Conservation (phyloP, 2,797 vertebrate genomes). For the Clarias pachynema region DNA sequence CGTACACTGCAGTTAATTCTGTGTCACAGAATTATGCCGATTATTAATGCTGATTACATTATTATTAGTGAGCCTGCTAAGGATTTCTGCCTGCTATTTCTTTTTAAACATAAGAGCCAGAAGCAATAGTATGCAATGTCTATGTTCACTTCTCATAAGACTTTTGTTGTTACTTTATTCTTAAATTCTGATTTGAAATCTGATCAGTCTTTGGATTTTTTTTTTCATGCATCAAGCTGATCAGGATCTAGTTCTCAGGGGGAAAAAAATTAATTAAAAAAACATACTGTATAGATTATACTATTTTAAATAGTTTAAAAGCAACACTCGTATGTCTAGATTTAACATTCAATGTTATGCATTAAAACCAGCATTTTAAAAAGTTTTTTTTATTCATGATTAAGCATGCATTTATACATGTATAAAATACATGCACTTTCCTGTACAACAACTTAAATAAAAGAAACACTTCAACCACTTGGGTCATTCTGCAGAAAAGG, state of each 20-base stretch:
- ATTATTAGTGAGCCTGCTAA: not conserved
- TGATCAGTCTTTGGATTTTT: too few relatives aligned
- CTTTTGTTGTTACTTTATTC: not conserved
- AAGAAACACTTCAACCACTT: too few relatives aligned
- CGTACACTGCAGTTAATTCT: not conserved
- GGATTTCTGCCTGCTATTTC: not conserved
- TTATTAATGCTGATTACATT: too few relatives aligned
- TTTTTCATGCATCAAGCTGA: not conserved
- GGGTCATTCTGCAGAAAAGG: too few relatives aligned
- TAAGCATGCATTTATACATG: too few relatives aligned
- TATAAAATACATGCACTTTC: too few relatives aligned
- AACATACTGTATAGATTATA: not conserved
- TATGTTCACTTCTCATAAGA: too few relatives aligned
- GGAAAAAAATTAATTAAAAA: not conserved
- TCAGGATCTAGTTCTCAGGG: not conserved
- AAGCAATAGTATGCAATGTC: not conserved
- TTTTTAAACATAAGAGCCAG: not conserved
- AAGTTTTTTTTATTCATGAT: too few relatives aligned
- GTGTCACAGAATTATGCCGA: not conserved
- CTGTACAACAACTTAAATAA: too few relatives aligned
- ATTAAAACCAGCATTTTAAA: too few relatives aligned
- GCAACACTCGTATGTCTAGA: not conserved
- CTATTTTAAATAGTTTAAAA: not conserved
- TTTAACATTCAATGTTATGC: too few relatives aligned
- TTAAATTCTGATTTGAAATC: not conserved